These are phyloP conservation scores for Redunca redunca DNA, from an alignment of 2,113 vertebrate species.

Conservation along the genomic window DNA sequence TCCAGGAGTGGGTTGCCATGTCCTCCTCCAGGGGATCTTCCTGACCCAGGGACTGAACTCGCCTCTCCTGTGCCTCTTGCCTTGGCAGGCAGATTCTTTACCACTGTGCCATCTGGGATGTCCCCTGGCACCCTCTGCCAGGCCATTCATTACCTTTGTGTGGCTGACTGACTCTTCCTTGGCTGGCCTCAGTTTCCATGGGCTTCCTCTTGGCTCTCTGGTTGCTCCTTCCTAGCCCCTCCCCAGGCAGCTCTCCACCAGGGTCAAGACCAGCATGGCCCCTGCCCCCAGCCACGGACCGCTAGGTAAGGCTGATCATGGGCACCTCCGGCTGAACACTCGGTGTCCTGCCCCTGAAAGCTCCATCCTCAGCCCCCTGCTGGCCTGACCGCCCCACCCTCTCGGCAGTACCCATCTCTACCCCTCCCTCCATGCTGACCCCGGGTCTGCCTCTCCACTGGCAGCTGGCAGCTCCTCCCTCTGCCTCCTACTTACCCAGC, in stretches of 20 bases:
- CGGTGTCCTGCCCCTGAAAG: background rate
- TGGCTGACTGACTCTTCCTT: rapidly evolving
- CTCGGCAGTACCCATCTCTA: background rate
- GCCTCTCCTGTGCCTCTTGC: background rate
- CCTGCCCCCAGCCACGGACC: rapidly evolving
- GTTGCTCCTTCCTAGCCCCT: background rate
- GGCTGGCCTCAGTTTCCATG: rapidly evolving
- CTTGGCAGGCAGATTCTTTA: background rate
- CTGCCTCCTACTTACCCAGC: background rate
- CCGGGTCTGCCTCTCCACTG: background rate
- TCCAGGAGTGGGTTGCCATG: background rate
- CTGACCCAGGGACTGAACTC: background rate
- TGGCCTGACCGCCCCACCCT: rapidly evolving
- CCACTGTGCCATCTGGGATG: background rate
- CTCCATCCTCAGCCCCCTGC: background rate
- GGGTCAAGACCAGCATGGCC: background rate
- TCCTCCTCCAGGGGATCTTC: background rate
- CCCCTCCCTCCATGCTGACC: background rate
- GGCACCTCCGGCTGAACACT: rapidly evolving
- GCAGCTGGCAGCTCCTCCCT: background rate
- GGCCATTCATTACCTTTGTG: rapidly evolving
- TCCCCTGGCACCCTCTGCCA: background rate
- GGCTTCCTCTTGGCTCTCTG: background rate
- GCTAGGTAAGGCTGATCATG: rapidly evolving
- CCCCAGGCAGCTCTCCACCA: background rate